Evolutionary conservation across 2,797 vertebrate species (phyloP).

Genomic region (Holocentrus rufus): DNA sequence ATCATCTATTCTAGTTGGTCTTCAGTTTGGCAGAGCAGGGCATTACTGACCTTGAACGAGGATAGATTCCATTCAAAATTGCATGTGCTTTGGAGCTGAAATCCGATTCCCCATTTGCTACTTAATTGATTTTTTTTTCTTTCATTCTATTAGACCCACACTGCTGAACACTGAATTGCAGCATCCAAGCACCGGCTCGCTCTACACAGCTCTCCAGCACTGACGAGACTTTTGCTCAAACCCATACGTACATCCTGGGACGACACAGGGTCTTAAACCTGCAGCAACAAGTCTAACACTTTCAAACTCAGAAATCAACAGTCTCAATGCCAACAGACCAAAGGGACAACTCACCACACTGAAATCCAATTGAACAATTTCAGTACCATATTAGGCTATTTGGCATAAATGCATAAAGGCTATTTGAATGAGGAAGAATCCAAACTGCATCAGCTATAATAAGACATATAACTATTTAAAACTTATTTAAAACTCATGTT

Average conservation of each 20-base stretch:
- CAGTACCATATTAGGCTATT: neutral
- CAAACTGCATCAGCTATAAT: neutral
- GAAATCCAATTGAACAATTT: neutral
- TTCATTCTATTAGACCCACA: neutral
- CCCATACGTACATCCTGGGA: neutral
- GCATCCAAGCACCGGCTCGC: constrained; percentile 6
- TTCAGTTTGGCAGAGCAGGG: neutral
- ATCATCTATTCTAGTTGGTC: neutral
- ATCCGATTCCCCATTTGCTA: constrained; percentile 24
- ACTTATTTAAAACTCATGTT: neutral
- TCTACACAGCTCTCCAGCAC: neutral
- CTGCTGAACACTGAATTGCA: neutral
- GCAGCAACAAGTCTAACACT: neutral
- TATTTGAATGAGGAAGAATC: neutral
- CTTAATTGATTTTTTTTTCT: constrained; percentile 32
- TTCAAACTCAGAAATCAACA: constrained; percentile 15
- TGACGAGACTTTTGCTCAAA: neutral
- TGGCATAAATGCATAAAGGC: too few relatives aligned
- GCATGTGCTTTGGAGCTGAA: constrained; percentile 16
- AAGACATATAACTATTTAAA: neutral
- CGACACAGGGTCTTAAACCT: neutral
- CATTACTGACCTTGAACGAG: neutral
- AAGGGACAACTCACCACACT: constrained; percentile 5
- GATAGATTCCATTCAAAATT: constrained; percentile 22
- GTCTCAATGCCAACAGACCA: neutral